Evolutionary conservation across 2,888 invertebrate genomes (phyloP).

Genomic region (Tipula helvola): DNA sequence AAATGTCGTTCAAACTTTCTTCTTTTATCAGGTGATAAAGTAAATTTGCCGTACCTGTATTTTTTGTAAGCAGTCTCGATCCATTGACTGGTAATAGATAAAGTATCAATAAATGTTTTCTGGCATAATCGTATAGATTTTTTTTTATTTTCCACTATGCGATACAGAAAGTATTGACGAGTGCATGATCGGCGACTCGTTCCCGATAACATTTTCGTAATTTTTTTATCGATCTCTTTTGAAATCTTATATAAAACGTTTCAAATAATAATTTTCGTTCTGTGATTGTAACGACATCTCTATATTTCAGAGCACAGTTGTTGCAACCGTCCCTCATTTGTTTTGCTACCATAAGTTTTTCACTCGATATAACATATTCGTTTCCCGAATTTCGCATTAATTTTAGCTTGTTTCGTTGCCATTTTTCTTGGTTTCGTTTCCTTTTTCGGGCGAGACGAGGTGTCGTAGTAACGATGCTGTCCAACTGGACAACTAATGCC

Average conservation of each 20-base stretch:
- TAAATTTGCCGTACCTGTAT: not conserved
- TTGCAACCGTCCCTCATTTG: not conserved
- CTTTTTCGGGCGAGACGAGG: not conserved
- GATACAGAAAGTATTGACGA: not conserved
- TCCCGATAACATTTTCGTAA: not conserved
- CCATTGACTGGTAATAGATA: not conserved
- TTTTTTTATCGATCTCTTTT: not conserved
- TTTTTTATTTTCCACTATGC: too few relatives aligned
- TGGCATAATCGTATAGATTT: too few relatives aligned
- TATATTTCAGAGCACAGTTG: not conserved
- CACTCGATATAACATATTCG: not conserved
- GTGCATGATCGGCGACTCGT: not conserved
- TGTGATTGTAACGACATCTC: not conserved
- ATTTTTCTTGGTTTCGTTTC: not conserved
- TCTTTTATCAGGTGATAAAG: not conserved
- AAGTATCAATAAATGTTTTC: not conserved
- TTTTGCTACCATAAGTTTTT: not conserved
- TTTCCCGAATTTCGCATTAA: not conserved
- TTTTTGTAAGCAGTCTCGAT: not conserved
- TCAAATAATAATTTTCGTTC: not conserved
- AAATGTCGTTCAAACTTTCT: not conserved
- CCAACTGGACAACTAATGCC: not conserved
- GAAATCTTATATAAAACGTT: not conserved
- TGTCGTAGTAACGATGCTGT: not conserved
- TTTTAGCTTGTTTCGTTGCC: not conserved